Evolutionary conservation across 2,797 vertebrate species (phyloP).

Genomic region (Mus minutoides): DNA sequence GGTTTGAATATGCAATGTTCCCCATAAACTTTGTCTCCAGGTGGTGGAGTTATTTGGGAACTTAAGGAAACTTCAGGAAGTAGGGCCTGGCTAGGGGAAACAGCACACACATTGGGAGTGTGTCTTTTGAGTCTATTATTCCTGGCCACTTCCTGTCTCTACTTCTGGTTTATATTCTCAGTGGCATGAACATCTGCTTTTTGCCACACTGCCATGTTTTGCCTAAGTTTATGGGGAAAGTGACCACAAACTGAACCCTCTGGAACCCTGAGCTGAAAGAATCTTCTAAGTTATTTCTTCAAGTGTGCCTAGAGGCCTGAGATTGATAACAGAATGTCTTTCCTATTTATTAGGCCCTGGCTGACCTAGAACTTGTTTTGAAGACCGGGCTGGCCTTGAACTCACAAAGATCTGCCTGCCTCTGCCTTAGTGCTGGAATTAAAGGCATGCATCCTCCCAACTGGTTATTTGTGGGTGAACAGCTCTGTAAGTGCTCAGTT

Average conservation of each 20-base stretch:
- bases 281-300: background rate
- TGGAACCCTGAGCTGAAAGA: background rate
- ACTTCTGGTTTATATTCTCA: background rate
- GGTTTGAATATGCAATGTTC: background rate
- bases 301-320: background rate
- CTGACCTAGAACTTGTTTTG: background rate
- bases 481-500: constrained; percentile 1
- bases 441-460: background rate
- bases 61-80: background rate
- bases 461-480: background rate
- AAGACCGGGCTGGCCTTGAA: background rate
- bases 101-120: background rate
- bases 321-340: background rate
- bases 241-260: background rate
- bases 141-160: background rate
- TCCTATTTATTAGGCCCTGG: background rate
- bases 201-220: background rate
- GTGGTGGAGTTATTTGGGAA: background rate
- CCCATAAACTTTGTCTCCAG: background rate
- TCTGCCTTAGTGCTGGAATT: background rate
- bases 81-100: background rate
- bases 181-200: background rate
- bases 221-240: background rate
- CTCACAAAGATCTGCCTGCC: background rate
- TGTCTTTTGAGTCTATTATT: background rate